Percentiles rank a stretch among this genome's conserved stretches.
These are phyloP conservation scores for Vollenhovia emeryi DNA, from an alignment of 1,140 invertebrate species.

Conservation along the genomic window DNA sequence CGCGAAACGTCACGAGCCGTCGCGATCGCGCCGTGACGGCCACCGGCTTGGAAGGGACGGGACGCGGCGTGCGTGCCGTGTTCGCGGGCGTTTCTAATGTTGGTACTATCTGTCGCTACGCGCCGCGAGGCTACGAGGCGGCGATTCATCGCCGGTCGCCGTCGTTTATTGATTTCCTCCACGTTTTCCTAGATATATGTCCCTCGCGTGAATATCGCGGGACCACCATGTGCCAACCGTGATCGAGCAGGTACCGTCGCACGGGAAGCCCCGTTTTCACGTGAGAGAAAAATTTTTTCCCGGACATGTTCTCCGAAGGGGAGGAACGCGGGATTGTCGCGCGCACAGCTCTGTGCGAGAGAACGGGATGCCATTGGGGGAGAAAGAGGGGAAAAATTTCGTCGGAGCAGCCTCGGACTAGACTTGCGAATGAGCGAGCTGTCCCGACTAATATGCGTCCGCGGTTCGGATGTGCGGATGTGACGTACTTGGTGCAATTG, in stretches of 20 bases:
- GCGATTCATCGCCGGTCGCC: conserved; percentile 1
- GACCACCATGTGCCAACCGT: background rate
- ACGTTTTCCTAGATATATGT: background rate
- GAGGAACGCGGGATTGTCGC: background rate
- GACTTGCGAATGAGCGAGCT: conserved; percentile 1
- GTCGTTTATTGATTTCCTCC: conserved; percentile 39
- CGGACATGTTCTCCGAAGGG: background rate
- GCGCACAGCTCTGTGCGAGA: background rate
- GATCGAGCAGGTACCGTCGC: background rate
- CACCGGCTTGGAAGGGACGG: too few relatives aligned
- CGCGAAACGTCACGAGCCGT: background rate
- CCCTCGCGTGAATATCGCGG: background rate
- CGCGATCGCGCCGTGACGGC: background rate
- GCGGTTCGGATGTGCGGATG: background rate
- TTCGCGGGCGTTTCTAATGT: background rate
- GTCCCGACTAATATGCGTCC: background rate
- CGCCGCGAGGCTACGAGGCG: background rate
- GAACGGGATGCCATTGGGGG: background rate
- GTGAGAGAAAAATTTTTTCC: background rate
- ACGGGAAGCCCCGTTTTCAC: background rate
- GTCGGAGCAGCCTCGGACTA: background rate
- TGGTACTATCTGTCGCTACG: conserved; percentile 15
- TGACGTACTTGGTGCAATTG: background rate
- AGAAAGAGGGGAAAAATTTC: background rate
- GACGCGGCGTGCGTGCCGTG: too few relatives aligned